Conservation (phyloP, 2,797 vertebrate genomes). For the Parambassis ranga region DNA sequence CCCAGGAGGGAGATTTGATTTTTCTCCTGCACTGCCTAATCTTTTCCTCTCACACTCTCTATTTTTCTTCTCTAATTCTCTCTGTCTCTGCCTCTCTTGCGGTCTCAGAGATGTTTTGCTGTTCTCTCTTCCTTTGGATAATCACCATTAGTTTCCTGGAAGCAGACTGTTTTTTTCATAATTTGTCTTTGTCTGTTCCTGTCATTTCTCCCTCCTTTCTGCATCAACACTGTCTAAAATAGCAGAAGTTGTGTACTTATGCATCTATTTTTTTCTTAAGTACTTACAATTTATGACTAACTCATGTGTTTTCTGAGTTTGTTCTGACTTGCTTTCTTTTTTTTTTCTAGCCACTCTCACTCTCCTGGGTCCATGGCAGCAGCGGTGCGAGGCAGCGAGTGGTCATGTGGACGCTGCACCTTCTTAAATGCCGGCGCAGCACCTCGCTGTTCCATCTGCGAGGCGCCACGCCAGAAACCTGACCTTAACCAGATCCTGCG, state of each 20-base stretch:
- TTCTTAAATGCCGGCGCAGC: conserved; percentile 90
- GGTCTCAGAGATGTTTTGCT: conserved; percentile 1
- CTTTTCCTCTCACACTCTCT: conserved; percentile 51
- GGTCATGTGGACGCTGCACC: conserved; percentile 97
- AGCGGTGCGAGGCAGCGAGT: conserved; percentile 82
- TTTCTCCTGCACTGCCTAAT: conserved; percentile 59
- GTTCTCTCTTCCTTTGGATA: conserved; percentile 25
- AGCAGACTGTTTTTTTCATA: not conserved
- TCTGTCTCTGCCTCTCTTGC: conserved; percentile 24
- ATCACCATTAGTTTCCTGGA: conserved; percentile 21
- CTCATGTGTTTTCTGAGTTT: not conserved
- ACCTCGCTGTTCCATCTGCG: conserved; percentile 96
- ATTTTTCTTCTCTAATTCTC: conserved; percentile 53
- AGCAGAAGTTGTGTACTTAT: not conserved
- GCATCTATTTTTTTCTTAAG: conserved; percentile 1
- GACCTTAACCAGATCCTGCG: conserved; percentile 96
- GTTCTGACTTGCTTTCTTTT: conserved; percentile 46
- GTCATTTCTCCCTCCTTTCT: not conserved
- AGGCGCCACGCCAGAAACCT: conserved; percentile 94
- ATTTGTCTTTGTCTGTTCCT: not conserved
- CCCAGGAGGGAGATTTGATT: conserved; percentile 69
- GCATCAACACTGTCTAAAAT: not conserved
- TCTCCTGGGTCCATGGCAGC: conserved; percentile 92
- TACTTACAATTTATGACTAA: not conserved
- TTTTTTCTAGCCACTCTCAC: conserved; percentile 88